A percentile compares a stretch with the other conserved stretches of the same genome.
phyloP scores from a whole-genome alignment of 2,797 vertebrate species.

The Choloepus didactylus region DNA sequence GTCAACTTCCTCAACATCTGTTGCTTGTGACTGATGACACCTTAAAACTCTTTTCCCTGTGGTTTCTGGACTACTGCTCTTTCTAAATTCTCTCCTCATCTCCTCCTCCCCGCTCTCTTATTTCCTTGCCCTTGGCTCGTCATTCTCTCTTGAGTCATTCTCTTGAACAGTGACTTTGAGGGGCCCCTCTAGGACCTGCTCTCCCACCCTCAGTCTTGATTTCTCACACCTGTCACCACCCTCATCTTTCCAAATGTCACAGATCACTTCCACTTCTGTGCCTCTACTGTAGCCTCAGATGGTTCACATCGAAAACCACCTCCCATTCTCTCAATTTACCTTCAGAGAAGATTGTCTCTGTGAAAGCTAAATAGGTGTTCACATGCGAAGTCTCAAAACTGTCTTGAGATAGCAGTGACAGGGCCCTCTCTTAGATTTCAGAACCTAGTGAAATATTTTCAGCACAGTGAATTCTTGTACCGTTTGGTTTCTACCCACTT shows the following conservation, averaged over 20 bases:
- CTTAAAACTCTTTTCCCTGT: rapidly evolving
- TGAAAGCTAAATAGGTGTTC: neutral
- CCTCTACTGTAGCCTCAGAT: rapidly evolving
- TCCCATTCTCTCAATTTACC: neutral
- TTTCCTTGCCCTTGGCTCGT: neutral
- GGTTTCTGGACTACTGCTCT: neutral
- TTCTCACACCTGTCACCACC: neutral
- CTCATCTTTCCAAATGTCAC: neutral
- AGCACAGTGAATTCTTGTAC: rapidly evolving
- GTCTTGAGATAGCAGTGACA: neutral
- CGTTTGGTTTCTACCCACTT: neutral
- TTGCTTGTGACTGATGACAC: neutral
- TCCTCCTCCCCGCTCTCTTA: neutral
- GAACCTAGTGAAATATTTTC: rapidly evolving
- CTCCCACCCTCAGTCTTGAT: neutral
- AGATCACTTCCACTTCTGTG: neutral
- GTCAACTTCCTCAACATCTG: rapidly evolving
- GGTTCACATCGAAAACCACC: neutral
- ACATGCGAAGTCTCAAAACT: rapidly evolving
- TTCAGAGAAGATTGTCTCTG: neutral
- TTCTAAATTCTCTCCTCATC: neutral
- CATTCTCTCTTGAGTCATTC: neutral
- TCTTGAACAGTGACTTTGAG: neutral
- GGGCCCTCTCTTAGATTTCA: too few species aligned
- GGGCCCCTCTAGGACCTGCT: neutral